Evolutionary conservation across 1,140 invertebrate species (phyloP).

Genomic region (Penaeus chinensis): DNA sequence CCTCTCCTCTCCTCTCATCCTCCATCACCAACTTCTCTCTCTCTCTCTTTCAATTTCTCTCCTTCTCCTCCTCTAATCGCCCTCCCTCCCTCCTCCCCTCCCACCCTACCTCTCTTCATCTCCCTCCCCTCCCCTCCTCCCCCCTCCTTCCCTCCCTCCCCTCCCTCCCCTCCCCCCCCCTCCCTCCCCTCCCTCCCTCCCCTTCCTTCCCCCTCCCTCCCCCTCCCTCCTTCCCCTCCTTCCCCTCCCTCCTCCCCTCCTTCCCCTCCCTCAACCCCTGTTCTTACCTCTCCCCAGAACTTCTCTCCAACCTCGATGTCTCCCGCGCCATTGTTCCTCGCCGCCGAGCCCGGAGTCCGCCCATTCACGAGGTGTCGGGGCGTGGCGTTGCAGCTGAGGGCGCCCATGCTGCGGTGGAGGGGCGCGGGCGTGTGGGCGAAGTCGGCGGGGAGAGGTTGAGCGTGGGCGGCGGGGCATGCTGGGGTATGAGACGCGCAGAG

Average conservation of each 20-base stretch:
- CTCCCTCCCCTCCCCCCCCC: background rate
- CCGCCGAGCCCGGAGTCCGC: background rate
- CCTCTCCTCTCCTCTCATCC: too few relatives aligned
- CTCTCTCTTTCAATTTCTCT: too few relatives aligned
- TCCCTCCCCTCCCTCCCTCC: background rate
- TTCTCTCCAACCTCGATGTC: slow-evolving; percentile 40
- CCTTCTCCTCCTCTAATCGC: too few relatives aligned
- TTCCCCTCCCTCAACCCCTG: too few relatives aligned
- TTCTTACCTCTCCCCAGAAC: background rate
- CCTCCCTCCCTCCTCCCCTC: too few relatives aligned
- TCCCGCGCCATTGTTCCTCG: slow-evolving; percentile 1
- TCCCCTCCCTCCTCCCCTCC: background rate
- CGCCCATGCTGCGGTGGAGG: background rate
- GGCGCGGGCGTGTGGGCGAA: background rate
- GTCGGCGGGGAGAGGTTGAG: background rate
- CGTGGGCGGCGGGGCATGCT: slow-evolving; percentile 22
- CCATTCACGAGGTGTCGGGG: slow-evolving; percentile 52
- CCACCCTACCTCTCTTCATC: too few relatives aligned
- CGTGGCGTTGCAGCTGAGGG: slow-evolving; percentile 45
- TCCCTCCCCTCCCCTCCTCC: too few relatives aligned
- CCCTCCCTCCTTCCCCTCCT: background rate
- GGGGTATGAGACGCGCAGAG: slow-evolving; percentile 16
- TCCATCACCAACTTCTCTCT: too few relatives aligned
- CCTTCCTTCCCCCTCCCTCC: background rate
- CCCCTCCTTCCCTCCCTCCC: too few relatives aligned